Evolutionary conservation across 2,888 invertebrate species (phyloP).

Genomic region (Diadegma fenestrale): DNA sequence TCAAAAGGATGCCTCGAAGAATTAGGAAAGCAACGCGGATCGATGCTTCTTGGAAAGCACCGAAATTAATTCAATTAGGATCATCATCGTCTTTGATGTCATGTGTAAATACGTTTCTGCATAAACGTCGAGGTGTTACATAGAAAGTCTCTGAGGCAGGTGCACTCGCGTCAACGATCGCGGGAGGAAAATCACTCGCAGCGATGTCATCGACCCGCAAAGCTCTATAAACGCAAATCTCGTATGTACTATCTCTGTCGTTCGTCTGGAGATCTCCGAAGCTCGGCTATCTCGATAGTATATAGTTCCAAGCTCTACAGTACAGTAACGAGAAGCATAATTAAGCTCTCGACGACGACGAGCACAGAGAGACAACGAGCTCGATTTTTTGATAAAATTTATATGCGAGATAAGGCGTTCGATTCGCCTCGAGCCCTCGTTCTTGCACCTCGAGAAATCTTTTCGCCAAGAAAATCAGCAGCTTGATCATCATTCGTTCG

Average conservation of each 20-base stretch:
- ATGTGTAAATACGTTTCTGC: neutral
- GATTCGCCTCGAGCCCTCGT: slow-evolving; percentile 14
- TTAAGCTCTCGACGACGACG: slow-evolving; percentile 12
- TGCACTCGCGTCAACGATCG: slow-evolving; percentile 76
- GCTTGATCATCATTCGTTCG: neutral
- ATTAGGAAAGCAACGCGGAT: neutral
- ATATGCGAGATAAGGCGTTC: neutral
- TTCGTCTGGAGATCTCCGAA: slow-evolving; percentile 43
- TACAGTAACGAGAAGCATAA: slow-evolving; percentile 10
- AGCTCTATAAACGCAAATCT: slow-evolving; percentile 61
- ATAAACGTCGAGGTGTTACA: slow-evolving; percentile 69
- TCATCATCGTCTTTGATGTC: slow-evolving; percentile 18
- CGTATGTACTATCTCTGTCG: slow-evolving; percentile 52
- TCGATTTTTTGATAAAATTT: slow-evolving; percentile 17
- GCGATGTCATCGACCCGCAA: slow-evolving; percentile 81
- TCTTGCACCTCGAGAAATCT: neutral
- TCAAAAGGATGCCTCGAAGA: neutral
- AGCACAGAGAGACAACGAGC: neutral
- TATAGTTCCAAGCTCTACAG: slow-evolving; percentile 9
- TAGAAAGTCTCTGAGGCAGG: slow-evolving; percentile 71
- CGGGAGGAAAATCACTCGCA: slow-evolving; percentile 81
- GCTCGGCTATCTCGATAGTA: slow-evolving; percentile 41
- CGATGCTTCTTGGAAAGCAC: neutral
- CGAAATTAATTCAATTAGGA: neutral
- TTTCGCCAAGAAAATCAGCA: too few species aligned